phyloP scores from a whole-genome alignment of 2,113 vertebrate genomes.

The Synodontis membranacea region DNA sequence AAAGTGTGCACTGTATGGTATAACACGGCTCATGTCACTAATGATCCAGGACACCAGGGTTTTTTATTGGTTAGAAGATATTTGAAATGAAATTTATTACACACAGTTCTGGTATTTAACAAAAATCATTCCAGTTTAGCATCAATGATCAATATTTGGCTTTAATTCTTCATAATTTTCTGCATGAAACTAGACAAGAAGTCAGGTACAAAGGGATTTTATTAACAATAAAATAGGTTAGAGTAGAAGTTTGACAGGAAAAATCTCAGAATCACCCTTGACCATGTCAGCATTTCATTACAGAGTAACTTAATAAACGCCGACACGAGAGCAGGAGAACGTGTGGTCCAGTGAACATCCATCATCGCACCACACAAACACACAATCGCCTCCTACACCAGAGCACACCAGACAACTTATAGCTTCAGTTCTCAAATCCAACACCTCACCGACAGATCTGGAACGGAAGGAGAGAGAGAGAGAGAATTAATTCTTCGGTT shows the following conservation, averaged over 20 bases:
- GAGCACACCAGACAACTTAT: background rate
- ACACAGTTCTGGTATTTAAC: background rate
- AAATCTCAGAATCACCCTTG: background rate
- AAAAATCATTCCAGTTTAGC: background rate
- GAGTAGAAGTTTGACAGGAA: no score
- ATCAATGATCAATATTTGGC: background rate
- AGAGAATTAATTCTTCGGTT: background rate
- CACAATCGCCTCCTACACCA: background rate
- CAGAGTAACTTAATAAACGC: background rate
- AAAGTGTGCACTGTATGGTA: background rate
- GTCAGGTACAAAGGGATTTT: background rate
- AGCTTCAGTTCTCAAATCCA: background rate
- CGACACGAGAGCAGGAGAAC: background rate
- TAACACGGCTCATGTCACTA: background rate
- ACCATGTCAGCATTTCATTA: background rate
- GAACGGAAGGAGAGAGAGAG: background rate
- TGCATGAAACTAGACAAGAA: background rate
- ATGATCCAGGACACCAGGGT: rapidly evolving
- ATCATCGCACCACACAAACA: background rate
- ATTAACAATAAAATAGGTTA: background rate
- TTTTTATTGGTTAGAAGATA: background rate
- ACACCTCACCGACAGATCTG: background rate
- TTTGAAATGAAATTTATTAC: background rate
- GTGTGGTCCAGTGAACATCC: background rate
- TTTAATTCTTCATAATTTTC: background rate